Conservation (phyloP, 1,140 invertebrate species). For the Calephelis nemesis region DNA sequence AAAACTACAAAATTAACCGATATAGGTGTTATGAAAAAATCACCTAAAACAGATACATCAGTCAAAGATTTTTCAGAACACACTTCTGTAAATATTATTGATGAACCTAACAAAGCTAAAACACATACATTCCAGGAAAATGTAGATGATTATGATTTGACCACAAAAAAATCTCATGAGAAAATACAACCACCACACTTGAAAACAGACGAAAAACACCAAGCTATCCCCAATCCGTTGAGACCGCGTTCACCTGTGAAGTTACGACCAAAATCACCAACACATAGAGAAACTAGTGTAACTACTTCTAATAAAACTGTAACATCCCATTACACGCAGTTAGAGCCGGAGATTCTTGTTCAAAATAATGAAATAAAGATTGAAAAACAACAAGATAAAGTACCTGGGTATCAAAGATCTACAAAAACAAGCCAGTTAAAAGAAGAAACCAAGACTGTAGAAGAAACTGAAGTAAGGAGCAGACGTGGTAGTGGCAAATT, state of each 20-base stretch:
- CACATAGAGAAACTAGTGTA: slow-evolving; percentile 37
- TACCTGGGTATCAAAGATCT: slow-evolving; percentile 58
- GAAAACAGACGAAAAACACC: slow-evolving; percentile 24
- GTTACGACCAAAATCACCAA: slow-evolving; percentile 45
- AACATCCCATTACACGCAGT: neutral
- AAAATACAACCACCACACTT: neutral
- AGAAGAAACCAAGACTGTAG: slow-evolving; percentile 50
- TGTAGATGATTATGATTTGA: neutral
- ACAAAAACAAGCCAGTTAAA: slow-evolving; percentile 64
- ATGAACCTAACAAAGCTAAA: neutral
- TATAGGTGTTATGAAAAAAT: slow-evolving; percentile 61
- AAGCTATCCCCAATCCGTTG: slow-evolving; percentile 37
- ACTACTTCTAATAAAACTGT: slow-evolving; percentile 43
- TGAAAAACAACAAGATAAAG: slow-evolving; percentile 47
- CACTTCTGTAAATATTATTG: neutral
- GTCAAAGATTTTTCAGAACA: neutral
- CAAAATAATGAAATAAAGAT: slow-evolving; percentile 21
- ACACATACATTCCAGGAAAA: neutral
- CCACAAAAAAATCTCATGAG: neutral
- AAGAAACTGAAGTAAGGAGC: slow-evolving; percentile 63
- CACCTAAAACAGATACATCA: slow-evolving; percentile 50
- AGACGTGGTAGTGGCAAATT: slow-evolving; percentile 81
- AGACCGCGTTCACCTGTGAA: slow-evolving; percentile 45
- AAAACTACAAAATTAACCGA: slow-evolving; percentile 65
- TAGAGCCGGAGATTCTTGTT: neutral